Evolutionary conservation across 2,888 invertebrate genomes (phyloP).

Genomic region (Acrobeloides nanus): DNA sequence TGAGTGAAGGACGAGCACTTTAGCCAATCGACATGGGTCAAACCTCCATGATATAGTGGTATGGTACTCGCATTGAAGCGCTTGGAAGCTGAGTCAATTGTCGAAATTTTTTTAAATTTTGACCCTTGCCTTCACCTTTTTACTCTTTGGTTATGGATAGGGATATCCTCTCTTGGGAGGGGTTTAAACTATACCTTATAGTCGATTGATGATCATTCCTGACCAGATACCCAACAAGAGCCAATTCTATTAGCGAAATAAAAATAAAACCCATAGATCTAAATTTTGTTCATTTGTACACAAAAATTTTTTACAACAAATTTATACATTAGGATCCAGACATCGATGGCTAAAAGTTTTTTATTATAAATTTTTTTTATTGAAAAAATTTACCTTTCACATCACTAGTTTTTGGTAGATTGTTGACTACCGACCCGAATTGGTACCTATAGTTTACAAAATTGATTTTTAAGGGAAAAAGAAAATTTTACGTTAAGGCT

Average conservation of each 20-base stretch:
- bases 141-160: constrained; percentile 8
- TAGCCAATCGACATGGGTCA: no score
- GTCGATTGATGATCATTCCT: constrained; percentile 30
- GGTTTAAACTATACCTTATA: constrained; percentile 25
- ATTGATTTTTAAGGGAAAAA: not conserved
- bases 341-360: constrained; percentile 45
- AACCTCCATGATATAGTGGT: no score
- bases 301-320: no score
- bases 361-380: not conserved
- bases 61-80: no score
- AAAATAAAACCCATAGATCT: constrained; percentile 54
- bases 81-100: no score
- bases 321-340: constrained; percentile 51
- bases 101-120: no score
- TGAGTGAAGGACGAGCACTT: no score
- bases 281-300: no score
- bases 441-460: no score
- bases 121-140: no score
- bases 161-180: not conserved
- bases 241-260: constrained; percentile 50
- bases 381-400: constrained; percentile 35
- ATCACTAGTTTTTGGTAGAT: constrained; percentile 52
- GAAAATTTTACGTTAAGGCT: constrained; percentile 32
- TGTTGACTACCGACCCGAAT: constrained; percentile 51
- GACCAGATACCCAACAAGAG: constrained; percentile 47